Percentiles rank a stretch among this genome's conserved stretches.
These are phyloP conservation scores for Leistus spinibarbis DNA, from an alignment of 2,888 invertebrate genomes.

Conservation along the genomic window DNA sequence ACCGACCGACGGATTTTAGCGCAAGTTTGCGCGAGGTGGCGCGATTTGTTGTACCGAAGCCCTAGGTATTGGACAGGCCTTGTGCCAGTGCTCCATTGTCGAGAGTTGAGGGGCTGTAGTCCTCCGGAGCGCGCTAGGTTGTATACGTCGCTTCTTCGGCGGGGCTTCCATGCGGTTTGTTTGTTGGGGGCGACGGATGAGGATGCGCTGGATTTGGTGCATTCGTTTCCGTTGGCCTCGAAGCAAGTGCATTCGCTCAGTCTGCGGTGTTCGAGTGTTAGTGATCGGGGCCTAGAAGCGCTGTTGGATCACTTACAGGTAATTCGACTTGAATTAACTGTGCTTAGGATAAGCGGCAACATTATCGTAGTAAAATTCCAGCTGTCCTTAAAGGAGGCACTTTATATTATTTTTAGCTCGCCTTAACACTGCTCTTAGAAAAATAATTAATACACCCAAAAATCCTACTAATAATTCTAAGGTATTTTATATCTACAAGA, in stretches of 20 bases:
- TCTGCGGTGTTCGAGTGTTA: slow-evolving; percentile 87
- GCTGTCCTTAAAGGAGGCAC: too few relatives aligned
- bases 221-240: slow-evolving; percentile 81
- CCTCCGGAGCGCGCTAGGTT: slow-evolving; percentile 66
- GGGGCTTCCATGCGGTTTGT: slow-evolving; percentile 85
- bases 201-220: slow-evolving; percentile 86
- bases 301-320: slow-evolving; percentile 88
- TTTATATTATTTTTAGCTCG: too few relatives aligned
- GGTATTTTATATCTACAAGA: too few relatives aligned
- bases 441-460: too few relatives aligned
- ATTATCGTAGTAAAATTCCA: too few relatives aligned
- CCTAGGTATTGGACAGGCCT: slow-evolving; percentile 89
- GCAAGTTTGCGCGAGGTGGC: slow-evolving; percentile 76
- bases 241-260: slow-evolving; percentile 85
- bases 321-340: slow-evolving; percentile 45
- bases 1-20: slow-evolving; percentile 80
- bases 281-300: slow-evolving; percentile 88
- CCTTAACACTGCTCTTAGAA: too few relatives aligned
- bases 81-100: slow-evolving; percentile 83
- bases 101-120: slow-evolving; percentile 73
- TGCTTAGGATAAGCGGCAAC: background rate
- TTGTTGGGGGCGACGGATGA: slow-evolving; percentile 87
- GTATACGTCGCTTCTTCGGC: slow-evolving; percentile 79
- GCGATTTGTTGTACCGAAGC: slow-evolving; percentile 84
- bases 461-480: too few relatives aligned